phyloP scores from a whole-genome alignment of 2,113 vertebrate species.

The Dasyurus viverrinus region DNA sequence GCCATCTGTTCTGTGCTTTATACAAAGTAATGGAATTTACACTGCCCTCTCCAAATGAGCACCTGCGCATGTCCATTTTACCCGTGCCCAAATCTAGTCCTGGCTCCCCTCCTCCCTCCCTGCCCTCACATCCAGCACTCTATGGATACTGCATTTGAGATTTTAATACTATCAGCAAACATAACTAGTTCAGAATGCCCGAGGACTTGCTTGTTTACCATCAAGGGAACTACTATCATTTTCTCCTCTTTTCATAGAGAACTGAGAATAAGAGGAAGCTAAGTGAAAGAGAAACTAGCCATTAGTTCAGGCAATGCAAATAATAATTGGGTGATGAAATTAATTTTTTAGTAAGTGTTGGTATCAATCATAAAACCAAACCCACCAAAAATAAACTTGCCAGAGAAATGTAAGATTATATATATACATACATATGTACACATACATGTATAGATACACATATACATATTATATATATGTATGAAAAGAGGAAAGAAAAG shows the following conservation, averaged over 20 bases:
- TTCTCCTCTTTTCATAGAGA: slow-evolving; percentile 39
- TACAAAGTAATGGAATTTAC: slow-evolving; percentile 69
- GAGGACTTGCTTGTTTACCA: not conserved
- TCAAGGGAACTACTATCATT: slow-evolving; percentile 34
- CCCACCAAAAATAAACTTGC: not conserved
- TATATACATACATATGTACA: too few relatives aligned
- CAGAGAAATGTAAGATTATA: not conserved
- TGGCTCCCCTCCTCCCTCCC: not conserved
- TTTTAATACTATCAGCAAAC: slow-evolving; percentile 58
- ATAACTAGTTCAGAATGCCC: slow-evolving; percentile 60
- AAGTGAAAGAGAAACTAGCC: slow-evolving; percentile 17
- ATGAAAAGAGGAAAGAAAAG: too few relatives aligned
- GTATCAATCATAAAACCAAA: slow-evolving; percentile 54
- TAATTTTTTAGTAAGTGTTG: slow-evolving; percentile 56
- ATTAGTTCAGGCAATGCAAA: slow-evolving; percentile 3
- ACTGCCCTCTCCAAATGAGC: slow-evolving; percentile 65
- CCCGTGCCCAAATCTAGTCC: not conserved
- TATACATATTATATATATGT: too few relatives aligned
- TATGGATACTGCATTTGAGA: slow-evolving; percentile 65
- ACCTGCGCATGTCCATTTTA: not conserved
- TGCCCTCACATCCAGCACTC: slow-evolving; percentile 58
- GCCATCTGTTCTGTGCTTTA: slow-evolving; percentile 83
- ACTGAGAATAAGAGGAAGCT: not conserved
- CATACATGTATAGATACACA: too few relatives aligned
- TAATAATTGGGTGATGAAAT: slow-evolving; percentile 2